Conservation (phyloP, 2,113 vertebrate genomes). For the Andinoacara biseriatus region DNA sequence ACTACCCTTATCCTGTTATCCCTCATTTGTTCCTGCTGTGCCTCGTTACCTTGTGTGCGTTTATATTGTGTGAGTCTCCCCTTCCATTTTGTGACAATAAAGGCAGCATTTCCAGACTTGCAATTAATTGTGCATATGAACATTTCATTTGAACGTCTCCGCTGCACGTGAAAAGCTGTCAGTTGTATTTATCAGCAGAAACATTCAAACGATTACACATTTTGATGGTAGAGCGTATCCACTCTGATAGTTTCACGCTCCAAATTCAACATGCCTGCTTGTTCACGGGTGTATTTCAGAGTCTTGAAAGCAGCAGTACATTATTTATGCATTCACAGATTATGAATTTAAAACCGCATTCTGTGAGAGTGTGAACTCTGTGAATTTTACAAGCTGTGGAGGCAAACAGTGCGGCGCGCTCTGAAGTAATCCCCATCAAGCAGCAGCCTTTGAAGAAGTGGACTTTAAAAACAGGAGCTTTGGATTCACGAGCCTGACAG, state of each 20-base stretch:
- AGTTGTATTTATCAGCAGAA: too few species aligned
- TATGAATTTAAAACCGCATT: conserved; percentile 25
- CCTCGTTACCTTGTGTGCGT: too few species aligned
- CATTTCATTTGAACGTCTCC: too few species aligned
- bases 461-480: conserved; percentile 37
- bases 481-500: background rate
- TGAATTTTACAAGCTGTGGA: background rate
- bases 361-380: background rate
- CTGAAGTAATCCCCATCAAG: conserved; percentile 27
- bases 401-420: background rate
- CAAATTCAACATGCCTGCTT: conserved; percentile 1
- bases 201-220: too few species aligned
- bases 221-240: background rate
- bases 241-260: background rate
- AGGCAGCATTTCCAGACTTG: too few species aligned
- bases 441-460: conserved; percentile 37
- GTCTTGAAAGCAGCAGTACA: background rate
- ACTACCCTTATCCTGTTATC: too few species aligned
- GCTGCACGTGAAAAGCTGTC: too few species aligned
- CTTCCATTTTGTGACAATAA: too few species aligned
- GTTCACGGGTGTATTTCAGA: background rate
- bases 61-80: too few species aligned
- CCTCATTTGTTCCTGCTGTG: too few species aligned
- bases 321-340: conserved; percentile 30
- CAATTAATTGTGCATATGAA: too few species aligned